Evolutionary conservation across 2,888 invertebrate genomes (phyloP).

Genomic region (Lasius fuliginosus): DNA sequence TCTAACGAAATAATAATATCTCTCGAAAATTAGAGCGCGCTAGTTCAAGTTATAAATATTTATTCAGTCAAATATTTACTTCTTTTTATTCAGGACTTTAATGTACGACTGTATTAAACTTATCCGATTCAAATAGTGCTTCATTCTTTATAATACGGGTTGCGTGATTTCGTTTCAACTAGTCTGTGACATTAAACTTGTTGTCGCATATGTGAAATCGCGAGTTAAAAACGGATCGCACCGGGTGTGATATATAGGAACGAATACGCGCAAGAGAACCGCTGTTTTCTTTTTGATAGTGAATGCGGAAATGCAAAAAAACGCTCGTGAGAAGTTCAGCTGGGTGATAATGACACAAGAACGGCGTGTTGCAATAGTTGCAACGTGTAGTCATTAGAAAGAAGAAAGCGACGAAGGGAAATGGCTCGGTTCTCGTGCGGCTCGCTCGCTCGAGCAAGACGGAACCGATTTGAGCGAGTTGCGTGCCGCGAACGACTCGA

Average conservation of each 20-base stretch:
- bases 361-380: not conserved
- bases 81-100: too few species aligned
- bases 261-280: not conserved
- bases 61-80: too few species aligned
- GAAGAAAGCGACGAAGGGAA: slow-evolving; percentile 14
- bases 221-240: not conserved
- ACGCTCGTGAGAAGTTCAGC: not conserved
- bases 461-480: not conserved
- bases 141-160: not conserved
- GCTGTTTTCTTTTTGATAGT: not conserved
- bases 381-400: not conserved
- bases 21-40: not conserved
- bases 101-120: not conserved
- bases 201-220: not conserved
- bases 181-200: not conserved
- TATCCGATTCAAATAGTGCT: not conserved
- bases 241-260: not conserved
- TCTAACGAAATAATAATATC: not conserved
- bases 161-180: not conserved
- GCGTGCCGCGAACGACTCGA: not conserved
- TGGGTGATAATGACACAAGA: slow-evolving; percentile 11
- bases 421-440: not conserved
- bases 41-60: not conserved
- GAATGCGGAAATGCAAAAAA: slow-evolving; percentile 11
- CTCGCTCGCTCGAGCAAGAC: slow-evolving; percentile 2